phyloP scores from a whole-genome alignment of 2,888 invertebrate genomes.

The Caprella mutica region DNA sequence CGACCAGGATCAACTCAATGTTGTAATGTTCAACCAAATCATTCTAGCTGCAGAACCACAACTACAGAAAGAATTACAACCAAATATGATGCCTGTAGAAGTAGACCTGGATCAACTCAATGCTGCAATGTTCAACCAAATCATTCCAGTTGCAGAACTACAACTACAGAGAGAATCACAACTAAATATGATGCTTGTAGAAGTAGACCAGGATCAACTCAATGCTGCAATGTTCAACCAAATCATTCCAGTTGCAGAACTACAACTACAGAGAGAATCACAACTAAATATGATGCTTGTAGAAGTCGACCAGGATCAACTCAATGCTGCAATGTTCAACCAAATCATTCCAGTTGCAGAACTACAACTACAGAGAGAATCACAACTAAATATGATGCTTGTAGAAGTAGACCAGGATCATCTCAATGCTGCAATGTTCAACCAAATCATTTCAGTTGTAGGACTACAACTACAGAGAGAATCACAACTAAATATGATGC shows the following conservation, averaged over 20 bases:
- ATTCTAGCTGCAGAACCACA: slow-evolving; percentile 5
- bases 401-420: background rate
- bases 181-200: too few relatives aligned
- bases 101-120: slow-evolving; percentile 15
- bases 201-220: too few relatives aligned
- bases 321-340: slow-evolving; percentile 11
- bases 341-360: slow-evolving; percentile 6
- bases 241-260: too few relatives aligned
- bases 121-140: slow-evolving; percentile 16
- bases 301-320: slow-evolving; percentile 2
- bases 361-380: slow-evolving; percentile 2
- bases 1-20: slow-evolving; percentile 15
- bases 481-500: slow-evolving; percentile 11
- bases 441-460: background rate
- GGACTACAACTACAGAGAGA: background rate
- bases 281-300: slow-evolving; percentile 7
- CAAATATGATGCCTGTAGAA: slow-evolving; percentile 8
- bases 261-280: too few relatives aligned
- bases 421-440: background rate
- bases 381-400: too few relatives aligned
- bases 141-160: slow-evolving; percentile 13
- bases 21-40: slow-evolving; percentile 9
- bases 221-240: too few relatives aligned
- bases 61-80: background rate
- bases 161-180: too few relatives aligned